phyloP scores from a whole-genome alignment of 1,140 invertebrate genomes.

The Drosophila saltans region DNA sequence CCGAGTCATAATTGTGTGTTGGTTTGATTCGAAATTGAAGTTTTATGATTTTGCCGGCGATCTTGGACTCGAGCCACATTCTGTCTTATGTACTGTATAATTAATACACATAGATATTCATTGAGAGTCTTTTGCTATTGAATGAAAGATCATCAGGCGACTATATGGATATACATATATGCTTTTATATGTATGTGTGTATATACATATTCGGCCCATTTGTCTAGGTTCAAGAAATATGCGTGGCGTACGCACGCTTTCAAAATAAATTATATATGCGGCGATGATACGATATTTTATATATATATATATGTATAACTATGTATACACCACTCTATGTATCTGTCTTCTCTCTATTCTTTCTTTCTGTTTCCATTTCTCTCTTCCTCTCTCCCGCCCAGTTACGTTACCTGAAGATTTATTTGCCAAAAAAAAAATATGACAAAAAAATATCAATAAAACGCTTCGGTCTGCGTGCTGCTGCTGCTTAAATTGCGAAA shows the following conservation, averaged over 20 bases:
- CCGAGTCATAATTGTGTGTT: slow-evolving; percentile 72
- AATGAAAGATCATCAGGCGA: slow-evolving; percentile 54
- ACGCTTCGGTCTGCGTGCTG: slow-evolving; percentile 15
- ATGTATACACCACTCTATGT: not conserved
- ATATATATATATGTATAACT: slow-evolving; percentile 15
- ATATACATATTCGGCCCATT: slow-evolving; percentile 31
- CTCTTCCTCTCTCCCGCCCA: slow-evolving; percentile 21
- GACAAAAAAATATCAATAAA: slow-evolving; percentile 44
- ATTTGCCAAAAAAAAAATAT: slow-evolving; percentile 54
- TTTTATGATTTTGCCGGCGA: not conserved
- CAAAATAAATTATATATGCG: slow-evolving; percentile 72
- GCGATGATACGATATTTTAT: slow-evolving; percentile 47
- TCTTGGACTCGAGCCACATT: not conserved
- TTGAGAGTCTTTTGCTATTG: slow-evolving; percentile 40
- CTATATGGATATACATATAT: not conserved
- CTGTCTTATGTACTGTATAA: slow-evolving; percentile 36
- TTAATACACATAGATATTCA: slow-evolving; percentile 57
- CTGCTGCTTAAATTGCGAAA: slow-evolving; percentile 27
- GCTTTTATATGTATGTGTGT: not conserved
- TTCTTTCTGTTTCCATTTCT: slow-evolving; percentile 11
- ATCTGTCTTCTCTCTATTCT: slow-evolving; percentile 17
- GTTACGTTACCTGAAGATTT: slow-evolving; percentile 37
- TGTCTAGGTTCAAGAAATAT: slow-evolving; percentile 51
- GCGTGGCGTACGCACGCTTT: slow-evolving; percentile 74
- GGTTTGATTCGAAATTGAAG: slow-evolving; percentile 52